Base-by-base conservation (phyloP, 2,888 invertebrate species). In the Nemotelus pantherinus region DNA sequence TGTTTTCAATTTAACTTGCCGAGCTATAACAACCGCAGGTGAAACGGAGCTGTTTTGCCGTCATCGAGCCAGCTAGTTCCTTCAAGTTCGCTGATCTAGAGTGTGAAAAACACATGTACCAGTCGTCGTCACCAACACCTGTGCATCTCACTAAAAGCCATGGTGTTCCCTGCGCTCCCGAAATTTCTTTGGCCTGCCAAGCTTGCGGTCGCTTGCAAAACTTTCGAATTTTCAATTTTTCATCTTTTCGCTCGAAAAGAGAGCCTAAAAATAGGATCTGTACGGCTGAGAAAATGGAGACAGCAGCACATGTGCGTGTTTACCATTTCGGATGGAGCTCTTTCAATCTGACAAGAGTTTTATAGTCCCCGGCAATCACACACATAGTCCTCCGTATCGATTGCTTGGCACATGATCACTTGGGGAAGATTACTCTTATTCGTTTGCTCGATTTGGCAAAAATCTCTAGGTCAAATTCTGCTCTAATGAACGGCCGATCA, bases 221-320 rank as follows among this genome's bases (percentile, higher is more conserved):
- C 50, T 25, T 4, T 41, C 55, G 6, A 70, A 43, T 43, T 70
- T 43, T 53, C 5, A 39, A 41, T 70, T 53, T 55, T 70, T 43
- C 47, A 5, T 10, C 6, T 68, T 53, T 70, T 1, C 25, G 25
- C 25, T 70, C 41, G 70, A 70, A 70, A 70, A 47, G 7, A 43
- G 4, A 25, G 25, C 25, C 74, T 60, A 74, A 60, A 74, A 74
- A 74, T 74, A 74, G 74, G 60, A 10, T 50, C 39, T 25, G 53
- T 9, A 2, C 43, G 70, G 44, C 53, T 55, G 65, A 55, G 70
- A 48, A 68, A 50, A 9, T 50, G 25, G 60, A 60, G 50, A 43
- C 50, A 55, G 70, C 60, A 68, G 44, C 48, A 58, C 45, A 58
- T 72, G 74, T 74, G 74, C 58, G 48, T 74, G 74, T 74, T 74